These are phyloP conservation scores for Pterocles burchelli DNA, from an alignment of 2,113 vertebrate genomes.

Conservation along the genomic window DNA sequence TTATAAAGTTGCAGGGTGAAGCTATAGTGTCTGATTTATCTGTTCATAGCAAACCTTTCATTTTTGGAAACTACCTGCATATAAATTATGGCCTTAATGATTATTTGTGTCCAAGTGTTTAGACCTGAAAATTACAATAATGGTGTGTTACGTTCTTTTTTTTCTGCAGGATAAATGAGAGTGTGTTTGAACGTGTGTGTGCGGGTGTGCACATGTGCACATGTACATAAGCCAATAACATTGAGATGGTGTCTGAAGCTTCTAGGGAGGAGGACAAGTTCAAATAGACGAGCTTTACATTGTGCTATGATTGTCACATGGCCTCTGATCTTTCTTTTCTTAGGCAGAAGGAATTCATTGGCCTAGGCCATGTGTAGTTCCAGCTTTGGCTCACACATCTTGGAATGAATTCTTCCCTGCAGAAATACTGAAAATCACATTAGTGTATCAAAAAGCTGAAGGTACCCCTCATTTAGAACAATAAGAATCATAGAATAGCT, in stretches of 20 bases:
- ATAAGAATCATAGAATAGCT: background rate
- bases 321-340: background rate
- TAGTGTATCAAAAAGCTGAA: background rate
- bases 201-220: background rate
- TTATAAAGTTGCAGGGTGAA: background rate
- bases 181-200: background rate
- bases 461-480: background rate
- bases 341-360: background rate
- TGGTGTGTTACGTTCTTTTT: fast-evolving
- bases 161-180: background rate
- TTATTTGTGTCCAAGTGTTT: background rate
- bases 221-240: background rate
- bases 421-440: background rate
- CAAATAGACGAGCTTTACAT: background rate
- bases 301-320: background rate
- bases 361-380: background rate
- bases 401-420: background rate
- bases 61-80: background rate
- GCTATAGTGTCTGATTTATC: background rate
- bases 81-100: background rate
- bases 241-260: background rate
- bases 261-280: background rate
- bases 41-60: background rate
- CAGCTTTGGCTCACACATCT: background rate
- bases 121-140: background rate